Evolutionary conservation across 2,888 invertebrate genomes (phyloP).

Genomic region (Agrypnus murinus): DNA sequence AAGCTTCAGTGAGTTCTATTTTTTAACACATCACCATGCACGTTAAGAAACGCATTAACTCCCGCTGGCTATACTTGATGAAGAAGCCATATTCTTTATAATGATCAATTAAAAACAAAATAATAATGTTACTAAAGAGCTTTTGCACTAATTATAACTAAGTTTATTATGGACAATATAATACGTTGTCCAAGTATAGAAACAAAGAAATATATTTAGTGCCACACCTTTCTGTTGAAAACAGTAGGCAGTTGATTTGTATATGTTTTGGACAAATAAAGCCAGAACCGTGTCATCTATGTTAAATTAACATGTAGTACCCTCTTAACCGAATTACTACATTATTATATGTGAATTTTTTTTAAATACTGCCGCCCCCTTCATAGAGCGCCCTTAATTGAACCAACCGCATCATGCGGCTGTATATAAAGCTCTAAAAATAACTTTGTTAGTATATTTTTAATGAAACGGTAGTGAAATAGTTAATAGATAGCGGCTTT

Average conservation of each 20-base stretch:
- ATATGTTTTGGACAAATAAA: slow-evolving; percentile 29
- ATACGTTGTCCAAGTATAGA: slow-evolving; percentile 25
- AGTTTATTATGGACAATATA: slow-evolving; percentile 17
- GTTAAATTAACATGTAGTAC: too few species aligned
- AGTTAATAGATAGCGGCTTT: slow-evolving; percentile 11
- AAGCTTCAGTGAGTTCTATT: slow-evolving; percentile 31
- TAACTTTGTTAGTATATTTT: slow-evolving; percentile 20
- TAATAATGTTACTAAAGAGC: slow-evolving; percentile 17
- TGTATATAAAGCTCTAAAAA: slow-evolving; percentile 28
- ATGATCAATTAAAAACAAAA: slow-evolving; percentile 15
- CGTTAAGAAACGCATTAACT: slow-evolving; percentile 16
- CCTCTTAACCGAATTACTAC: too few species aligned
- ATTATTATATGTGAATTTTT: too few species aligned
- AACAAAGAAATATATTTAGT: slow-evolving; percentile 32
- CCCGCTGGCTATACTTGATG: slow-evolving; percentile 13
- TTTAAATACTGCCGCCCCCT: too few species aligned
- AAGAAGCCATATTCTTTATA: slow-evolving; percentile 18
- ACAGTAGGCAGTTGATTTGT: slow-evolving; percentile 29
- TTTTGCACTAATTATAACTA: slow-evolving; percentile 19
- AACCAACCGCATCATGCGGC: too few species aligned
- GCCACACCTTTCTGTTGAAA: slow-evolving; percentile 31
- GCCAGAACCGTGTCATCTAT: too few species aligned
- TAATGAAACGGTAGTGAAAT: slow-evolving; percentile 15
- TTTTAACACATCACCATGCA: slow-evolving; percentile 19
- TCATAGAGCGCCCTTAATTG: too few species aligned